A percentile compares a stretch with the other conserved stretches of the same genome.
These are phyloP conservation scores for Anhinga anhinga DNA, from an alignment of 2,113 vertebrate genomes.

Conservation along the genomic window DNA sequence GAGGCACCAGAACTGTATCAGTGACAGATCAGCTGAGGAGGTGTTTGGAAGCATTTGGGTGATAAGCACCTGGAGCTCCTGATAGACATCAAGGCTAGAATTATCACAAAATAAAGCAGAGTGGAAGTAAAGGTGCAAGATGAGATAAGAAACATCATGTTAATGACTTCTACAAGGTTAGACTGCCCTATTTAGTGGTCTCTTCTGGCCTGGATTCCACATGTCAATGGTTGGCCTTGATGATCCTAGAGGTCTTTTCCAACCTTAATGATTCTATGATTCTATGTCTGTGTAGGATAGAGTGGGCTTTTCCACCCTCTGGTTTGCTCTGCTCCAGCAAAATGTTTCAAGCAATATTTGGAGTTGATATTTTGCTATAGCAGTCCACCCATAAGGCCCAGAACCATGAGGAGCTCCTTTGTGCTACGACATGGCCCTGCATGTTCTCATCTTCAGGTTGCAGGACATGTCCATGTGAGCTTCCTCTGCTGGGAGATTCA, in stretches of 20 bases:
- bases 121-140: not conserved
- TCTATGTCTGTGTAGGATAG: not conserved
- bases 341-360: not conserved
- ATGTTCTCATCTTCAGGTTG: not conserved
- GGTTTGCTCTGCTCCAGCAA: not conserved
- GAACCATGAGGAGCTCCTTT: rapidly evolving
- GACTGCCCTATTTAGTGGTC: not conserved
- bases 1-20: not conserved
- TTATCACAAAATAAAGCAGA: not conserved
- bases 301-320: not conserved
- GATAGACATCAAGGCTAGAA: not conserved
- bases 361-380: not conserved
- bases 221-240: too few species aligned
- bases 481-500: not conserved
- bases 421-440: rapidly evolving
- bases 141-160: not conserved
- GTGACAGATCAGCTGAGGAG: not conserved
- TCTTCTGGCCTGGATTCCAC: not conserved
- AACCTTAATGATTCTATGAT: too few species aligned
- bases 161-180: not conserved
- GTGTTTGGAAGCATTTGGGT: not conserved
- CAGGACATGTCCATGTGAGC: not conserved
- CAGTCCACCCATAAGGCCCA: not conserved
- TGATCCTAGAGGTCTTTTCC: too few species aligned
- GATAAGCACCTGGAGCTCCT: not conserved